Base-by-base conservation (phyloP, 2,888 invertebrate genomes). In the Agelastica alni region DNA sequence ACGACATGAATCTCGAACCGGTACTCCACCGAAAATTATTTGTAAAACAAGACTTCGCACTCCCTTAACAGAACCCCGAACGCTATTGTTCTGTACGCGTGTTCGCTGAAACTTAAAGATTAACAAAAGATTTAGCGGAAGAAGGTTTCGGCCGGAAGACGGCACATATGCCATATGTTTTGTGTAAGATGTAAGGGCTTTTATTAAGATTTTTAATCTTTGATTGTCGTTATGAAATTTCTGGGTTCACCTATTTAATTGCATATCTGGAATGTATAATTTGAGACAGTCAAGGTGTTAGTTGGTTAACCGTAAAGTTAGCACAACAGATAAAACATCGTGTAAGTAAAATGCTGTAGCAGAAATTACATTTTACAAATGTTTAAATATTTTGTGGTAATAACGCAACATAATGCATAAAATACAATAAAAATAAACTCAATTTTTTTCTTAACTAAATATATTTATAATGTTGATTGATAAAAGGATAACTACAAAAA, bases 121-220 rank as follows among this genome's bases (percentile, higher is more conserved):
- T 42, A 52, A 65, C 62, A 65, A 65, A 62, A 56, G 63, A 60
- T 31, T 49, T 51, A 58, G 61, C 62, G 65, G 65, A 65, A 65
- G 65, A 62, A 63, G 63, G 60, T 59, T 47, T 54, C 18, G 60
- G 58, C 68, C 66, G 68, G 69, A 69, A 67, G 65, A 58, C 55
- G 57, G 62, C 60, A 60, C 66, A 66, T 64, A 68, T 66, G 66
- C 59, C 48, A 30, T 44, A 52, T 36, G 53, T 51, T 58, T 62
- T 63, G 61, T 60, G 51, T 43, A 45, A 55, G 49, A 60, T 48
- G 58, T 56, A 49, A 53, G 56, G 48, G 48, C 48, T 53, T 63
- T 58, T 60, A 58, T 55, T 60, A 49, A 55, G 34, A 46, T 51
- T 53, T 42, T 41, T 16, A 59, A 62, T 60, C 61, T 58, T 41